phyloP scores from a whole-genome alignment of 2,888 invertebrate genomes.

The Drosophila sordidula region DNA sequence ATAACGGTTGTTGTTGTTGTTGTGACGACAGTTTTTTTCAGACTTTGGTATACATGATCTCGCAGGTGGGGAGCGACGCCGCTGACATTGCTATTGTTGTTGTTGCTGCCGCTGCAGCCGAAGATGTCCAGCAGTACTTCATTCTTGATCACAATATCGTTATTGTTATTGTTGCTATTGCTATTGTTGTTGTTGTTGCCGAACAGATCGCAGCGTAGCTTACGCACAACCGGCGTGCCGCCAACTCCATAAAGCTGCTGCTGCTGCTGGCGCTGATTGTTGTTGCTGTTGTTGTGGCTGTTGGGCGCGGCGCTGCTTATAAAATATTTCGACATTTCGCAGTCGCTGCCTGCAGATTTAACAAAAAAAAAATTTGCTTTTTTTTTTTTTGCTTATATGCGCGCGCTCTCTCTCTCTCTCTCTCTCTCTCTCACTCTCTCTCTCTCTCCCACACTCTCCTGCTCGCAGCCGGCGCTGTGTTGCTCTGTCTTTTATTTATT shows the following conservation, averaged over 20 bases:
- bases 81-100: conserved; percentile 43
- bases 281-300: conserved; percentile 61
- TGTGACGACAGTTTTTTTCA: conserved; percentile 85
- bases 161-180: conserved; percentile 51
- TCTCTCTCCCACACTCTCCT: conserved; percentile 22
- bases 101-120: conserved; percentile 50
- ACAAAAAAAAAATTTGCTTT: conserved; percentile 35
- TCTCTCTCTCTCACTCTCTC: conserved; percentile 3
- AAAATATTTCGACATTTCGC: conserved; percentile 83
- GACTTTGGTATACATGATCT: conserved; percentile 92
- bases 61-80: conserved; percentile 87
- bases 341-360: conserved; percentile 48
- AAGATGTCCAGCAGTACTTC: conserved; percentile 61
- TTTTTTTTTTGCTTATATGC: conserved; percentile 17
- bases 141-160: conserved; percentile 68
- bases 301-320: conserved; percentile 68
- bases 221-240: conserved; percentile 71
- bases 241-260: conserved; percentile 53
- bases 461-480: too few species aligned
- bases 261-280: conserved; percentile 47
- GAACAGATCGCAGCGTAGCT: conserved; percentile 69
- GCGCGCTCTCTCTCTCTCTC: conserved; percentile 7
- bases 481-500: conserved; percentile 11
- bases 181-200: conserved; percentile 40
- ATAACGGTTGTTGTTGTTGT: conserved; percentile 79